phyloP scores from a whole-genome alignment of 2,797 vertebrate species.

The Neomorphus geoffroyi region DNA sequence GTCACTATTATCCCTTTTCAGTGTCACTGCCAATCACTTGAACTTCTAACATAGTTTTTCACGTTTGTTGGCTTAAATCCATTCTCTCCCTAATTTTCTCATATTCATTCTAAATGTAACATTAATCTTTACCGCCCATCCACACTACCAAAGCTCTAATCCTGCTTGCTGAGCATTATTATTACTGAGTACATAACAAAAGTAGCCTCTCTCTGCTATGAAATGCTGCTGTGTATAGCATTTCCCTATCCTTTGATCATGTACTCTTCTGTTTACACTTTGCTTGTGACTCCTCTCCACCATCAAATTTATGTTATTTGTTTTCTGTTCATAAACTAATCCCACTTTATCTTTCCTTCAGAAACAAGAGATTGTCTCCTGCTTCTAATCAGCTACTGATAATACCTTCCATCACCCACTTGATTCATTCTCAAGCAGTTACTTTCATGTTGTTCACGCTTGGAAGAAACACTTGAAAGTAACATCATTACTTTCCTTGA shows the following conservation, averaged over 20 bases:
- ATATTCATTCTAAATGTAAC: not conserved
- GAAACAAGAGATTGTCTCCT: constrained; percentile 28
- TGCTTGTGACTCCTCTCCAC: not conserved
- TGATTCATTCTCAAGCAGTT: constrained; percentile 22
- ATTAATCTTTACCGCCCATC: not conserved
- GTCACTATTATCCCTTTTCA: not conserved
- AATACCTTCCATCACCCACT: constrained; percentile 20
- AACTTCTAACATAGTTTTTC: not conserved
- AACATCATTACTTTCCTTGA: constrained; percentile 4
- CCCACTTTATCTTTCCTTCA: constrained; percentile 39
- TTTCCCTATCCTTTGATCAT: not conserved
- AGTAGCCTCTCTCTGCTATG: not conserved
- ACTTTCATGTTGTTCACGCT: not conserved
- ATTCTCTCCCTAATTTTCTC: not conserved
- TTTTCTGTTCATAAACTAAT: constrained; percentile 38
- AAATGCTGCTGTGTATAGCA: not conserved
- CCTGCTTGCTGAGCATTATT: not conserved
- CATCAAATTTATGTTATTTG: constrained; percentile 14
- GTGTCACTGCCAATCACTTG: not conserved
- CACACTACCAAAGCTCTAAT: not conserved
- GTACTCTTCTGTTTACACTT: not conserved
- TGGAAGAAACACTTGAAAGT: constrained; percentile 10
- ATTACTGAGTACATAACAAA: not conserved
- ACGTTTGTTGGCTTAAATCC: not conserved
- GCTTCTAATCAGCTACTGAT: constrained; percentile 26